Conservation (phyloP, 2,888 invertebrate species). For the Ormyrus nitidulus region DNA sequence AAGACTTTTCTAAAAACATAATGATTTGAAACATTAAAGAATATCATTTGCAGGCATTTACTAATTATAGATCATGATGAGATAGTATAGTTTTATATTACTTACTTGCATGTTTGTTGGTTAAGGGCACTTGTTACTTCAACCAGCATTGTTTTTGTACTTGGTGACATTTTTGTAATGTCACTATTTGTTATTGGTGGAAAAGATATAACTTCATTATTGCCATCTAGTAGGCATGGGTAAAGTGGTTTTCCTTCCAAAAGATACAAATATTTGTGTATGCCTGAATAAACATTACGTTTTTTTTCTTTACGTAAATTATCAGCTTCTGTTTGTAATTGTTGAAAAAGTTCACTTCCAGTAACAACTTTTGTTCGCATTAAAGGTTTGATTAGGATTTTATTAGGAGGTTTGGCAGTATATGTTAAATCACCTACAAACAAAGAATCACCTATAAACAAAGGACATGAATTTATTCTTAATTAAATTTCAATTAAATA, state of each 20-base stretch:
- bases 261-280: constrained; percentile 89
- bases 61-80: background rate
- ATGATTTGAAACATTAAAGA: background rate
- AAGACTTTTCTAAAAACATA: constrained; percentile 77
- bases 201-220: constrained; percentile 85
- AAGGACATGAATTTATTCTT: constrained; percentile 3
- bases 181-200: constrained; percentile 93
- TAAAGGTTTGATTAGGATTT: constrained; percentile 83
- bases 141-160: constrained; percentile 82
- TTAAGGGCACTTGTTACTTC: constrained; percentile 86
- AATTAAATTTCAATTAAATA: constrained; percentile 11
- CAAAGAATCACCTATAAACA: constrained; percentile 52
- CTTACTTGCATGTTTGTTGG: constrained; percentile 79
- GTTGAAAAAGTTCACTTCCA: constrained; percentile 82
- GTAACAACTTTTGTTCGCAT: constrained; percentile 79
- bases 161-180: constrained; percentile 84
- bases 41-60: background rate
- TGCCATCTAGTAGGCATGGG: constrained; percentile 83
- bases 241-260: constrained; percentile 85
- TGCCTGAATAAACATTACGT: constrained; percentile 87
- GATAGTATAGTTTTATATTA: constrained; percentile 6
- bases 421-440: constrained; percentile 79
- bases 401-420: constrained; percentile 81
- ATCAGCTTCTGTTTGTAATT: constrained; percentile 86
- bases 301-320: constrained; percentile 89